Base-by-base conservation (phyloP, 2,113 vertebrate genomes). In the Ploceus nigricollis region DNA sequence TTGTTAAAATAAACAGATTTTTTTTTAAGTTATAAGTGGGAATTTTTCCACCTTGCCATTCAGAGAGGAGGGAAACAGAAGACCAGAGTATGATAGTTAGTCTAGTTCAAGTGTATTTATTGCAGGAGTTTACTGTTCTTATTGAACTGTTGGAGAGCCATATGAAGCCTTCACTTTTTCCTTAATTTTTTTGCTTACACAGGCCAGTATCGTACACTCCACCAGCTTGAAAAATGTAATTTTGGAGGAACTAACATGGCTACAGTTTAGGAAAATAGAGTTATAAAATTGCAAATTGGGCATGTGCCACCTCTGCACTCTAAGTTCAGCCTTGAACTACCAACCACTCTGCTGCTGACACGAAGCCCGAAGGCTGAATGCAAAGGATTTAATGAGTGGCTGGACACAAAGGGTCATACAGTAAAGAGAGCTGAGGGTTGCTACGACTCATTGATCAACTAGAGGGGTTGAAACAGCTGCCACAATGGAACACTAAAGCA, bases 311-410 rank as follows among this genome's bases (percentile, higher is more conserved):
- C 44, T 51, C 30, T 44, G 51, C 12, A 15, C 25, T 54, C 3
- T 1, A 33, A 69, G 40, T 60, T 13, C 57, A 45, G 14, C 2
- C 20, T 16, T 40, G 54, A 81, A 15, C 40, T 33, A 21, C 21
- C 31, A 70, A 16, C 9, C 39, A 7, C 45, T 48, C 28, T 37
- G 7, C 54, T 44, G 83, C n/a, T 39, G 60, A 28, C 68, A 6
- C 0, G 6, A 22, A 2, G 28, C 19, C 31, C 0, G 0, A 44
- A 44, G 50, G 37, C 9, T 83, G 64, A 51, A 60, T 6, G 50
- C 6, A 14, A 48, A 80, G 45, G n/a, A 30, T 51, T 82, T 71
- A 33, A 83, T 37, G 39, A 66, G 48, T 28, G 51, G 12, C 37
- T 50, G 57, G 39, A 31, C 71, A 45, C 47, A 15, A 82, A 78